Percentiles rank a stretch among this genome's conserved stretches.
phyloP scores from a whole-genome alignment of 2,113 vertebrate species.

The Hydrolagus affinis region DNA sequence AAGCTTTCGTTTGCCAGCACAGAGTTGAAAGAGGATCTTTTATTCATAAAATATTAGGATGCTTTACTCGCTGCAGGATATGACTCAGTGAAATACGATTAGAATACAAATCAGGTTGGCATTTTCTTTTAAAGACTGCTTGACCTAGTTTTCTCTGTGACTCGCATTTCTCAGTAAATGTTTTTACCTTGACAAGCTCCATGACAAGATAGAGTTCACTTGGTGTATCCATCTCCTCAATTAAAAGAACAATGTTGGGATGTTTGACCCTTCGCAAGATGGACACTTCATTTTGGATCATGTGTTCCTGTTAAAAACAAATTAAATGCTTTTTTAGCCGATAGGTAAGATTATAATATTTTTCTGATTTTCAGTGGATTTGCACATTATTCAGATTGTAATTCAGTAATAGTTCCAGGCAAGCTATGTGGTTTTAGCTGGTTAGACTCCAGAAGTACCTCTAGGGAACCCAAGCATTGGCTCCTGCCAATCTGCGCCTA shows the following conservation, averaged over 20 bases:
- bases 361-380: too few species aligned
- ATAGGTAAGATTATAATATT: neutral
- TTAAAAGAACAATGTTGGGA: constrained; percentile 91
- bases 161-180: neutral
- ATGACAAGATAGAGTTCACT: constrained; percentile 89
- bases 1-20: neutral
- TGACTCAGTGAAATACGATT: neutral
- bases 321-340: neutral
- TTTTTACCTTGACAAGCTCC: constrained; percentile 89
- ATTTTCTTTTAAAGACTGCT: neutral
- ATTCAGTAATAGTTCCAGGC: too few species aligned
- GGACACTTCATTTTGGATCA: constrained; percentile 96
- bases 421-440: too few species aligned
- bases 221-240: constrained; percentile 92
- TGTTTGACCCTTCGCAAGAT: constrained; percentile 93
- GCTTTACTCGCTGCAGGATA: neutral
- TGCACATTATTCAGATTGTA: too few species aligned
- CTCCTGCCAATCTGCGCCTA: too few species aligned
- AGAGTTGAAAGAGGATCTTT: neutral
- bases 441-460: too few species aligned
- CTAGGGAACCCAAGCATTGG: too few species aligned
- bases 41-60: neutral
- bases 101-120: neutral
- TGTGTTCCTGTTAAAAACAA: constrained; percentile 72
- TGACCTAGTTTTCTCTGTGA: neutral